A percentile compares a stretch with the other conserved stretches of the same genome.
Evolutionary conservation across 64 coral and sea anemone species (phyloP).

Genomic region (Cladopsammia gracilis): DNA sequence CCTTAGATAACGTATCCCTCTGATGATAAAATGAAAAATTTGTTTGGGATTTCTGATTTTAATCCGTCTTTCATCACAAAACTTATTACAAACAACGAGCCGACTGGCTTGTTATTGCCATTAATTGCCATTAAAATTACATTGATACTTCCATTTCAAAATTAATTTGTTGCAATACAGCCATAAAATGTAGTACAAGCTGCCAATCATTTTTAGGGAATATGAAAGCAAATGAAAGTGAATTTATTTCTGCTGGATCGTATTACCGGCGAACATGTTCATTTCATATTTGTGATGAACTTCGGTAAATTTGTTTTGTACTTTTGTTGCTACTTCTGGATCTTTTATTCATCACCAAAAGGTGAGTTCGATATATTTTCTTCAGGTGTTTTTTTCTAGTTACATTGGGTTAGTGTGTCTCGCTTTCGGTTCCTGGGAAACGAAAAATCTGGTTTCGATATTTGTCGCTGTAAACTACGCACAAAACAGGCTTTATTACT

Average conservation of each 20-base stretch:
- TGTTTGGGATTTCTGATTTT: no score
- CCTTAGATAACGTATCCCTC: no score
- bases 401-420: neutral
- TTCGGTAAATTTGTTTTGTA: conserved; percentile 7
- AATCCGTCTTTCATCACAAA: no score
- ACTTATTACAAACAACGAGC: no score
- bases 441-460: conserved; percentile 2
- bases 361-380: neutral
- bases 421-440: neutral
- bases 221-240: conserved; percentile 2
- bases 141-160: conserved; percentile 7
- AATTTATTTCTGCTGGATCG: conserved; percentile 6
- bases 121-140: conserved; percentile 12
- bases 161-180: neutral
- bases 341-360: neutral
- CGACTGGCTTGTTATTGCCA: neutral
- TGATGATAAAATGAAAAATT: no score
- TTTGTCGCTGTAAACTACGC: conserved; percentile 1
- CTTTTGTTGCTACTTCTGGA: neutral
- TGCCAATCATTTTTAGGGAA: neutral
- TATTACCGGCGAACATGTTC: neutral
- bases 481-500: conserved; percentile 6
- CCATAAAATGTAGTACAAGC: conserved; percentile 1
- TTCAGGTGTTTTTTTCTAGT: neutral
- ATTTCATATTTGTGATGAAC: conserved; percentile 9